These are phyloP conservation scores for Sebastes diaconus DNA, from an alignment of 2,797 vertebrate genomes.

Conservation along the genomic window DNA sequence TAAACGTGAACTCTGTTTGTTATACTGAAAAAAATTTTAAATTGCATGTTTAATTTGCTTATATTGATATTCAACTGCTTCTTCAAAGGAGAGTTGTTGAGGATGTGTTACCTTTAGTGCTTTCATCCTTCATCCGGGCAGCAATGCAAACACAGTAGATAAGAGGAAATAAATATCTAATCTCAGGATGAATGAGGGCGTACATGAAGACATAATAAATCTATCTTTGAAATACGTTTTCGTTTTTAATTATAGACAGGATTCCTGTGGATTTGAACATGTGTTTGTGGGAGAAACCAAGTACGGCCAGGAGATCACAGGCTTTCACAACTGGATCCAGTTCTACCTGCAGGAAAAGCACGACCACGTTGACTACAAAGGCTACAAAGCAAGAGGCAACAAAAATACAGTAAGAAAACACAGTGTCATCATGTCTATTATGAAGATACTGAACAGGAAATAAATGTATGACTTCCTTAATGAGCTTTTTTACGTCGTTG, in stretches of 20 bases:
- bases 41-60: neutral
- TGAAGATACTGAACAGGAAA: neutral
- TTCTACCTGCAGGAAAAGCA: constrained; percentile 88
- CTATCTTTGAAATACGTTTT: neutral
- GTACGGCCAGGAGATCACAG: constrained; percentile 79
- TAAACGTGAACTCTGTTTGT: neutral
- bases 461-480: neutral
- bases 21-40: neutral
- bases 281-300: constrained; percentile 89
- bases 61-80: neutral
- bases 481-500: neutral
- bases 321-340: constrained; percentile 90
- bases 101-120: neutral
- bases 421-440: neutral
- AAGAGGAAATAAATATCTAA: neutral
- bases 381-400: constrained; percentile 79
- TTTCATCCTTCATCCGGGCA: neutral
- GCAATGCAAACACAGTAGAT: constrained; percentile 3
- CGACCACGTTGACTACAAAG: constrained; percentile 84
- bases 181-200: neutral
- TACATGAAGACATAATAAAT: neutral
- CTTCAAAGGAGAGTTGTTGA: neutral
- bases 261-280: constrained; percentile 90
- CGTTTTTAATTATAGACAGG: constrained; percentile 62
- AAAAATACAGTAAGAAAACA: constrained; percentile 79